These are phyloP conservation scores for Toxonevra muliebris DNA, from an alignment of 2,888 invertebrate species.

Conservation along the genomic window DNA sequence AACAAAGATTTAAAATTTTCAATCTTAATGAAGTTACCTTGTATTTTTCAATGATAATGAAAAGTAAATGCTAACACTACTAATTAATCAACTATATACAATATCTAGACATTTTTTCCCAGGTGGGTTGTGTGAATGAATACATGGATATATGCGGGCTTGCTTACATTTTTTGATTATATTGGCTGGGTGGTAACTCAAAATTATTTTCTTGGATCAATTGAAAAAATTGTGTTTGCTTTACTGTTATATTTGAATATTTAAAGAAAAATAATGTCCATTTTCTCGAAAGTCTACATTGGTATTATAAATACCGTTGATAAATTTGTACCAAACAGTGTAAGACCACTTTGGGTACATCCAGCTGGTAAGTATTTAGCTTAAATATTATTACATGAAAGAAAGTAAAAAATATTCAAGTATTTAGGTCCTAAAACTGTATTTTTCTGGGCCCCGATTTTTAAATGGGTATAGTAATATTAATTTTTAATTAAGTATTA, in stretches of 20 bases:
- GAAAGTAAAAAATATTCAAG: background rate
- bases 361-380: slow-evolving; percentile 45
- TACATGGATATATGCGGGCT: too few relatives aligned
- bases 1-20: too few relatives aligned
- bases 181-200: too few relatives aligned
- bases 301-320: slow-evolving; percentile 41
- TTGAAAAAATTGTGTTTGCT: background rate
- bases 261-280: background rate
- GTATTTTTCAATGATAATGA: too few relatives aligned
- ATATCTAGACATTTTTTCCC: too few relatives aligned
- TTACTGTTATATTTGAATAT: background rate
- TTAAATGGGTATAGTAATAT: slow-evolving; percentile 49
- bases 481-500: background rate
- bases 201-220: background rate
- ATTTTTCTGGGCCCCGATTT: slow-evolving; percentile 53
- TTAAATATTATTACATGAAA: background rate
- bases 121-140: too few relatives aligned
- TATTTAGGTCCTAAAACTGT: slow-evolving; percentile 50
- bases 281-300: slow-evolving; percentile 41
- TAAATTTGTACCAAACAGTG: slow-evolving; percentile 42
- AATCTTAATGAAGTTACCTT: too few relatives aligned
- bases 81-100: too few relatives aligned
- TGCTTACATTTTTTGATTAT: too few relatives aligned
- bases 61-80: too few relatives aligned
- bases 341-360: slow-evolving; percentile 48